These are phyloP conservation scores for Heliconius congener DNA, from an alignment of 1,140 invertebrate genomes.

Conservation along the genomic window DNA sequence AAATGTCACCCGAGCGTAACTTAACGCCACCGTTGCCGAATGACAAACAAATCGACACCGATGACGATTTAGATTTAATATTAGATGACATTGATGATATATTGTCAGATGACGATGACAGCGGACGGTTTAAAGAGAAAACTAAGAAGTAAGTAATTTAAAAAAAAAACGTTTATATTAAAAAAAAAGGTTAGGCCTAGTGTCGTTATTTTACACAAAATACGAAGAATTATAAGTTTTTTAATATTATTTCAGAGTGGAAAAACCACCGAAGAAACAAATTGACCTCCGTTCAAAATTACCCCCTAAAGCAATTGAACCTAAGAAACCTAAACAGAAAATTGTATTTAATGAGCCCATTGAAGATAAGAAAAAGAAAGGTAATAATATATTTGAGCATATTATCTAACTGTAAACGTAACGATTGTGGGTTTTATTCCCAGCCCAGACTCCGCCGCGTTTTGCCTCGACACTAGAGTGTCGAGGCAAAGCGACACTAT, in stretches of 20 bases:
- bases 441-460: no score
- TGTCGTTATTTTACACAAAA: no score
- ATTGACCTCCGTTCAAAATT: constrained; percentile 55
- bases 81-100: constrained; percentile 72
- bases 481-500: no score
- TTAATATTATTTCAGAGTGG: constrained; percentile 33
- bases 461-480: no score
- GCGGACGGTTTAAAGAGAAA: constrained; percentile 56
- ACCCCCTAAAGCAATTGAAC: constrained; percentile 44
- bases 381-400: constrained; percentile 22
- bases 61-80: constrained; percentile 70
- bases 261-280: constrained; percentile 33
- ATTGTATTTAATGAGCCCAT: constrained; percentile 54
- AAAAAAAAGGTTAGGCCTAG: no score
- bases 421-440: background rate
- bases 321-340: constrained; percentile 53
- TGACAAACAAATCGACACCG: constrained; percentile 39
- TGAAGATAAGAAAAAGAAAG: constrained; percentile 56
- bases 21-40: constrained; percentile 43
- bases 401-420: no score
- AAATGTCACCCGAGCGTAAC: constrained; percentile 21
- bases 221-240: no score
- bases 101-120: constrained; percentile 68
- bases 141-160: constrained; percentile 21
- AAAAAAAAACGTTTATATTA: no score